Conservation (phyloP, 92 coral and sea anemone genomes). For the Paramuricea clavata region DNA sequence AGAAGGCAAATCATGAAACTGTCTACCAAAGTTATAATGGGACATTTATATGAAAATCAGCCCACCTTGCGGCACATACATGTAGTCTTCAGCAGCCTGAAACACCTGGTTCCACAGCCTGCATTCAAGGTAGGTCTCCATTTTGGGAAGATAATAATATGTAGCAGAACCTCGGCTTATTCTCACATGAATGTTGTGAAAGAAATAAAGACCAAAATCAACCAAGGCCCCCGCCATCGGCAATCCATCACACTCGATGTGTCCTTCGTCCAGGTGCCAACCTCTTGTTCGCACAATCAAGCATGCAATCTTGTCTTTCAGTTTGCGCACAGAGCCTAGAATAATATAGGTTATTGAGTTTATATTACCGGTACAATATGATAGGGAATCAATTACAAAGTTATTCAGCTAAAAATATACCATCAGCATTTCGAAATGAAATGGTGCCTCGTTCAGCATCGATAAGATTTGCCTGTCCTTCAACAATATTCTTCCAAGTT, state of each 20-base stretch:
- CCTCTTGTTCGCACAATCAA: slow-evolving; percentile 92
- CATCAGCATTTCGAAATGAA: slow-evolving; percentile 86
- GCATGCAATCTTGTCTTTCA: slow-evolving; percentile 90
- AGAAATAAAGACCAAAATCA: slow-evolving; percentile 98
- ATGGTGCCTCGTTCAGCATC: slow-evolving; percentile 90
- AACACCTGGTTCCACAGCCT: slow-evolving; percentile 98
- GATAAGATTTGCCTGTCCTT: slow-evolving; percentile 91
- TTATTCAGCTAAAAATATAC: too few relatives aligned
- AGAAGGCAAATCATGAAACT: too few relatives aligned
- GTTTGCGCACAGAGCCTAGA: slow-evolving; percentile 85
- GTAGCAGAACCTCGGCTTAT: slow-evolving; percentile 88
- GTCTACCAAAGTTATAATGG: too few relatives aligned
- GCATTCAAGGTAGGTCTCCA: slow-evolving; percentile 94
- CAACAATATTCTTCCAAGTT: slow-evolving; percentile 91
- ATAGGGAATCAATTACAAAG: too few relatives aligned
- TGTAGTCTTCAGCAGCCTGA: slow-evolving; percentile 91
- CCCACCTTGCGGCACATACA: slow-evolving; percentile 92
- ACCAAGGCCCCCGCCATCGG: slow-evolving; percentile 94
- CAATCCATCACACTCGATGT: slow-evolving; percentile 90
- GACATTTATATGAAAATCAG: too few relatives aligned
- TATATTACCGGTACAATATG: too few relatives aligned
- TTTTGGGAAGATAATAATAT: slow-evolving; percentile 94
- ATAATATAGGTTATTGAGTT: too few relatives aligned
- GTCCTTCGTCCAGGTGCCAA: slow-evolving; percentile 96
- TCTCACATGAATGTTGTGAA: slow-evolving; percentile 86